Conservation (phyloP, 1,140 invertebrate species). For the Drosophila parabipectinata region DNA sequence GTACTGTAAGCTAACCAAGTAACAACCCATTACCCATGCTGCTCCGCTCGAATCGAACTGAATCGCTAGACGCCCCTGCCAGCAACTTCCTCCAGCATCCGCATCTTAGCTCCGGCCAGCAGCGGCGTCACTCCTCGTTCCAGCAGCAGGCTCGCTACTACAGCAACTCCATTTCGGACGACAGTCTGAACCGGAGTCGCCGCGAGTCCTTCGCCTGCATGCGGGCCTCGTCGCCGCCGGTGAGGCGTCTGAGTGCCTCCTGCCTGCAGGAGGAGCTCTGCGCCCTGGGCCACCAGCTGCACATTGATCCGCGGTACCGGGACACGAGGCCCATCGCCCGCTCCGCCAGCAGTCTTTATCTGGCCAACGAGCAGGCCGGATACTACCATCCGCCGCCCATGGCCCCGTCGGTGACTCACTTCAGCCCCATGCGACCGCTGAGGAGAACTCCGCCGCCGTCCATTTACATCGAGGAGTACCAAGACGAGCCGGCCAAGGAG, state of each 20-base stretch:
- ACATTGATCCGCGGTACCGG: slow-evolving; percentile 81
- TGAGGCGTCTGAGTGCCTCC: slow-evolving; percentile 77
- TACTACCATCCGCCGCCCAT: slow-evolving; percentile 46
- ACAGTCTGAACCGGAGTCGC: slow-evolving; percentile 78
- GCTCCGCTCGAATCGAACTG: slow-evolving; percentile 31
- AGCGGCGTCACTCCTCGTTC: slow-evolving; percentile 73
- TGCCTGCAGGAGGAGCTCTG: slow-evolving; percentile 80
- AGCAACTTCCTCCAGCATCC: slow-evolving; percentile 52
- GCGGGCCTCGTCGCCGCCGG: slow-evolving; percentile 65
- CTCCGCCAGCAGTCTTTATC: slow-evolving; percentile 75
- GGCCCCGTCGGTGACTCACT: slow-evolving; percentile 36
- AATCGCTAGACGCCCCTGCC: slow-evolving; percentile 39
- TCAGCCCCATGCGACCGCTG: slow-evolving; percentile 69
- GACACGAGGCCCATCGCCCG: slow-evolving; percentile 78
- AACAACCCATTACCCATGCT: slow-evolving; percentile 47
- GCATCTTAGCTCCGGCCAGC: slow-evolving; percentile 55
- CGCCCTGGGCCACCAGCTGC: slow-evolving; percentile 73
- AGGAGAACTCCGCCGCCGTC: slow-evolving; percentile 75
- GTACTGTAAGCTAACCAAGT: slow-evolving; percentile 68
- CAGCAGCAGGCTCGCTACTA: slow-evolving; percentile 66
- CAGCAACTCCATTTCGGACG: slow-evolving; percentile 75
- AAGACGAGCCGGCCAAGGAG: slow-evolving; percentile 60
- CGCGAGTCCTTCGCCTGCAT: slow-evolving; percentile 78
- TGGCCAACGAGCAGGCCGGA: slow-evolving; percentile 60
- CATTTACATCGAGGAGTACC: slow-evolving; percentile 83